Percentiles rank a stretch among this genome's conserved stretches.
Evolutionary conservation across 2,797 vertebrate species (phyloP).

Genomic region (Sylvia borin): DNA sequence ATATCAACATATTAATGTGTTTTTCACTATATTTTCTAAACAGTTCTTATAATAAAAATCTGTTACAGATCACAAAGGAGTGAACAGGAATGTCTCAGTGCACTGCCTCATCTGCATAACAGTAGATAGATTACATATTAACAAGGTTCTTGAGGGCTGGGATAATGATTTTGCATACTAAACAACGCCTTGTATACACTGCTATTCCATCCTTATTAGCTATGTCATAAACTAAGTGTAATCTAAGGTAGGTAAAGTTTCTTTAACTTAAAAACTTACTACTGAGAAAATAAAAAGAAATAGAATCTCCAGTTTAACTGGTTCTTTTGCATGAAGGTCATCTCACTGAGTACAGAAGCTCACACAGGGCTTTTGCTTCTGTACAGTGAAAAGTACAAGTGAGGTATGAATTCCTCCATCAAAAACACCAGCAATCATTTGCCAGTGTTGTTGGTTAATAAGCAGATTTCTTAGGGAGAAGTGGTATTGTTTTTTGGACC

Average conservation of each 20-base stretch:
- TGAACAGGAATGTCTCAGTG: background rate
- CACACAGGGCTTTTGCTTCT: background rate
- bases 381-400: background rate
- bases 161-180: background rate
- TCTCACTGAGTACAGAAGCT: background rate
- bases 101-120: background rate
- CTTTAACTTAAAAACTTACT: background rate
- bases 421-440: background rate
- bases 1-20: background rate
- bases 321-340: background rate
- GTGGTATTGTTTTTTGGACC: background rate
- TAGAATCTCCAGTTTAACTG: background rate
- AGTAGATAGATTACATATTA: background rate
- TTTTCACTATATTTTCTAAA: background rate
- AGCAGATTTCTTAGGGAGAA: background rate
- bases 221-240: background rate
- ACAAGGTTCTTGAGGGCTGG: background rate
- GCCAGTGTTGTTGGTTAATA: background rate
- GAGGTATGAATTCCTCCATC: background rate
- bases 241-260: background rate
- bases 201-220: background rate
- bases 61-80: background rate
- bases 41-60: background rate
- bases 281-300: background rate
- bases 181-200: background rate